Conservation (phyloP, 2,888 invertebrate species). For the Heliconius cydno region DNA sequence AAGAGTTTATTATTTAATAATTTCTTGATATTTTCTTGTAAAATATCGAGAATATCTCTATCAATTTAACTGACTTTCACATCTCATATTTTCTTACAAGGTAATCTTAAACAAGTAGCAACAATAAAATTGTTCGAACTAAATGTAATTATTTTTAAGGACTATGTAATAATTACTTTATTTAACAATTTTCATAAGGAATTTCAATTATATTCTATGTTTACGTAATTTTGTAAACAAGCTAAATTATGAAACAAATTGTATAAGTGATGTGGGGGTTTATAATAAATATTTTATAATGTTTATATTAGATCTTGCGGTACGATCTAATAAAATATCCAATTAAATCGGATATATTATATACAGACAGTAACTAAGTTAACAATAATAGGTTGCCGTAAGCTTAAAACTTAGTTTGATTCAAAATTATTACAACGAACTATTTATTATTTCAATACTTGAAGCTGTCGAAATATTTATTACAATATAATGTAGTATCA, state of each 20-base stretch:
- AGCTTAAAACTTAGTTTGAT: not conserved
- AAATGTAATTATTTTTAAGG: not conserved
- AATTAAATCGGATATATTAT: slow-evolving; percentile 10
- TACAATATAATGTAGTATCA: slow-evolving; percentile 34
- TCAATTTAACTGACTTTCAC: no score
- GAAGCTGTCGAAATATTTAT: slow-evolving; percentile 30
- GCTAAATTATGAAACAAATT: not conserved
- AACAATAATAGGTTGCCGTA: not conserved
- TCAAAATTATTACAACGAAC: not conserved
- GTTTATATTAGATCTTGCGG: not conserved
- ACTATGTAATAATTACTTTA: not conserved
- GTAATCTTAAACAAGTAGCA: no score
- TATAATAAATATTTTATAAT: not conserved
- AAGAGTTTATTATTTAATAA: not conserved
- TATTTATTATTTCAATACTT: not conserved
- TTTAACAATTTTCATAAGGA: not conserved
- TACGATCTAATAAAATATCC: not conserved
- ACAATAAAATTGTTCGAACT: no score
- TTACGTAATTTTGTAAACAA: slow-evolving; percentile 22
- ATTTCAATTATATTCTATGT: not conserved
- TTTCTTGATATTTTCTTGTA: not conserved
- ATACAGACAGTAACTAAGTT: not conserved
- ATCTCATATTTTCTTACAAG: not conserved
- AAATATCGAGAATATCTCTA: no score
- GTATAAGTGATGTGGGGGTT: not conserved